Evolutionary conservation across 2,797 vertebrate genomes (phyloP).

Genomic region (Enteromius unitaeniatus): DNA sequence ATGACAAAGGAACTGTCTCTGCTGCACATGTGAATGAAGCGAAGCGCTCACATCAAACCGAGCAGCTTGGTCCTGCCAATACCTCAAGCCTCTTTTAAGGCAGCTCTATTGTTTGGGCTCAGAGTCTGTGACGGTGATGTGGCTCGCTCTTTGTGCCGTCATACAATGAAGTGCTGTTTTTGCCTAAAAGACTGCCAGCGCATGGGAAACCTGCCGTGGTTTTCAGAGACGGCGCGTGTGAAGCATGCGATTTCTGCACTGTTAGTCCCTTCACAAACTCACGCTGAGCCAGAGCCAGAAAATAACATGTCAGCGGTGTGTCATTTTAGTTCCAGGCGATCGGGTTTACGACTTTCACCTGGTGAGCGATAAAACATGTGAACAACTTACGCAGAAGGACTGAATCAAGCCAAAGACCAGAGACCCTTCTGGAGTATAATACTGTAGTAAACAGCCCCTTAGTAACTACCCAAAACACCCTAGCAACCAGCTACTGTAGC

Average conservation of each 20-base stretch:
- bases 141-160: slow-evolving; percentile 33
- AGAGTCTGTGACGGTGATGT: slow-evolving; percentile 15
- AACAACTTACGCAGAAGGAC: not conserved
- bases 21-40: slow-evolving; percentile 32
- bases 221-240: not conserved
- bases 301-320: slow-evolving; percentile 1
- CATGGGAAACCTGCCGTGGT: not conserved
- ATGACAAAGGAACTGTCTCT: slow-evolving; percentile 48
- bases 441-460: too few species aligned
- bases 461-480: not conserved
- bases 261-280: not conserved
- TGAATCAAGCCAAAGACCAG: not conserved
- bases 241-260: not conserved
- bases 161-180: slow-evolving; percentile 40
- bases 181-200: slow-evolving; percentile 27
- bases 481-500: not conserved
- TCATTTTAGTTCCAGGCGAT: not conserved
- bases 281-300: not conserved
- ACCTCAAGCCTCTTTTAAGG: slow-evolving; percentile 13
- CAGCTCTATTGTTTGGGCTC: slow-evolving; percentile 29
- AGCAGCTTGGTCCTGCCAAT: slow-evolving; percentile 32
- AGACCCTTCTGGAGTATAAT: not conserved
- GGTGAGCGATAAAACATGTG: not conserved
- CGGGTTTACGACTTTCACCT: not conserved
- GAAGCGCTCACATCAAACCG: slow-evolving; percentile 41